Conservation (phyloP, 2,113 vertebrate genomes). For the Panthera tigris region DNA sequence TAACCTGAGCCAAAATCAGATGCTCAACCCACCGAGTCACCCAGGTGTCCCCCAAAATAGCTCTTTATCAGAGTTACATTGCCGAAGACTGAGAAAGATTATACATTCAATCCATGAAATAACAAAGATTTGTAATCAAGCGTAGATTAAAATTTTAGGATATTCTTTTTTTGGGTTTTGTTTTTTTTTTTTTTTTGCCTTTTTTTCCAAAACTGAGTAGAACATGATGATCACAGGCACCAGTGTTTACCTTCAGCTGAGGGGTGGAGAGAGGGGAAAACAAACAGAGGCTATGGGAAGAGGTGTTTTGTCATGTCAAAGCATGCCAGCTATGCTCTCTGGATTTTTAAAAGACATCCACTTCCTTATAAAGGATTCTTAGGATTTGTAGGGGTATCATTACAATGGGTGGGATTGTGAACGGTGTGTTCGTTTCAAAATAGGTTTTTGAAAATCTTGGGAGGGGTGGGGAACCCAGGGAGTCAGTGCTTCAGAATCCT, state of each 20-base stretch:
- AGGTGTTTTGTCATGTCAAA: neutral
- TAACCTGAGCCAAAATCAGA: too few species aligned
- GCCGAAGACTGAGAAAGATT: neutral
- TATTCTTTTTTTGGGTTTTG: neutral
- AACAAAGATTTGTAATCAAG: neutral
- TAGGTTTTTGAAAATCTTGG: neutral
- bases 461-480: fast-evolving
- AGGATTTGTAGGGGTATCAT: neutral
- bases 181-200: neutral
- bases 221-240: fast-evolving
- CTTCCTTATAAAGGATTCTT: conserved; percentile 18
- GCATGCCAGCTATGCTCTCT: neutral
- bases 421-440: neutral
- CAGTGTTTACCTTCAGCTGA: neutral
- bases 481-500: neutral
- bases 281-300: neutral
- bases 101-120: neutral
- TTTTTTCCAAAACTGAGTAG: neutral
- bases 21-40: too few species aligned
- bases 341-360: neutral
- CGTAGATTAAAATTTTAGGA: neutral
- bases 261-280: neutral
- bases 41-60: neutral
- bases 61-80: neutral
- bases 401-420: neutral